Base-by-base conservation (phyloP, 2,113 vertebrate genomes). In the Lophura nycthemera region DNA sequence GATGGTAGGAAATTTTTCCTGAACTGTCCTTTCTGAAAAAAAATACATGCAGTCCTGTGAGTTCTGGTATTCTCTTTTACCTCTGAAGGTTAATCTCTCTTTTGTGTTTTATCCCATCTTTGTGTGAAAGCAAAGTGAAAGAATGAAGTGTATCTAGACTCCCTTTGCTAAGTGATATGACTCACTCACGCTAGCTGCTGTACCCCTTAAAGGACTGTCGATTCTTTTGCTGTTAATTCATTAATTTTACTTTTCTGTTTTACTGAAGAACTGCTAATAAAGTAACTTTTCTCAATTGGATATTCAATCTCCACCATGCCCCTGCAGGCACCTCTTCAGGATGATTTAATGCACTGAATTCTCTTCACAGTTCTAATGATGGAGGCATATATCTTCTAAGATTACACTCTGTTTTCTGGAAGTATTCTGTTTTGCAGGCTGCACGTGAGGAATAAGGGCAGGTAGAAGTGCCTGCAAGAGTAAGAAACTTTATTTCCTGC, bases 151-250 rank as follows among this genome's bases (percentile, higher is more conserved):
- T 78, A 93, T 81, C 19, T n/a, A 61, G 86, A 43, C 43, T 94
- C n/a, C n/a, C 61, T 69, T 40, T 92, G 45, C 40, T 79, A 94
- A 94, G 81, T 93, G 77, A 45, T 83, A 57, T 89, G 89, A 94
- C 36, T 95, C 90, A 95, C 93, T 86, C 86, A 86, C 54, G 84
- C 22, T 72, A 92, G 66, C 66, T 90, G 70, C 81, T 92, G 83
- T 61, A 84, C 40, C 70, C 74, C 90, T 96, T 89, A 69, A 92
- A 89, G 86, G 77, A 82, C 63, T 92, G 83, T 72, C 86, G 67
- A 25, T 82, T 43, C 59, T 70, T 95, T 81, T 86, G 21, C 76
- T 81, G 77, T 93, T 81, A 72, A 90, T 91, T 88, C 73, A 93
- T 86, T 95, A 65, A 86, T 92, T 94, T 84, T 75, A 72, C 54